These are phyloP conservation scores for Bellardia pandia DNA, from an alignment of 2,888 invertebrate species.

Conservation along the genomic window DNA sequence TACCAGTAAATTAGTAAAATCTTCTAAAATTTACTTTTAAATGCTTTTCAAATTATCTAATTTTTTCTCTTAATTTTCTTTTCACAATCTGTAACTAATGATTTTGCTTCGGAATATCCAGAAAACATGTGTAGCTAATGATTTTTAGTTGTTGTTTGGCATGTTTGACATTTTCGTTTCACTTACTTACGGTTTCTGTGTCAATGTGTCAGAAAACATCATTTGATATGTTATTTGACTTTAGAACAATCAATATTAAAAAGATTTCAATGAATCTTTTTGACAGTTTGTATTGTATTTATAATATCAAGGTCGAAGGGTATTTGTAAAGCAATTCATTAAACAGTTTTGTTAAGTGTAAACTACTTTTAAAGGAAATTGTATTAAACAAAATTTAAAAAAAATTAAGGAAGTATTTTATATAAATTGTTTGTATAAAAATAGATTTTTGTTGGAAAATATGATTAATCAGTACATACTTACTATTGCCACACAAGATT, in stretches of 20 bases:
- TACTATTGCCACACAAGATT: no score
- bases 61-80: no score
- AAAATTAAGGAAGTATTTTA: no score
- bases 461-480: no score
- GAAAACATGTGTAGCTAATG: conserved; percentile 59
- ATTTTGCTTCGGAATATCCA: conserved; percentile 37
- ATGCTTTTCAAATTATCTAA: no score
- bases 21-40: background rate
- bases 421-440: no score
- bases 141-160: conserved; percentile 29
- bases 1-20: no score
- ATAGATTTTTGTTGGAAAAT: no score
- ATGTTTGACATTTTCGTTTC: conserved; percentile 57
- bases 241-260: conserved; percentile 46
- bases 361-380: no score
- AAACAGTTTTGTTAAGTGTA: background rate
- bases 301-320: conserved; percentile 67
- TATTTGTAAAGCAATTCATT: conserved; percentile 45
- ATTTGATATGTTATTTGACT: conserved; percentile 44
- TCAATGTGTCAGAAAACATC: conserved; percentile 58
- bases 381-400: no score
- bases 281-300: conserved; percentile 54
- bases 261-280: conserved; percentile 23
- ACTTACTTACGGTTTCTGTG: conserved; percentile 50
- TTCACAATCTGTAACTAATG: conserved; percentile 48